Conservation (phyloP, 2,797 vertebrate genomes). For the Neostethus bicornis region DNA sequence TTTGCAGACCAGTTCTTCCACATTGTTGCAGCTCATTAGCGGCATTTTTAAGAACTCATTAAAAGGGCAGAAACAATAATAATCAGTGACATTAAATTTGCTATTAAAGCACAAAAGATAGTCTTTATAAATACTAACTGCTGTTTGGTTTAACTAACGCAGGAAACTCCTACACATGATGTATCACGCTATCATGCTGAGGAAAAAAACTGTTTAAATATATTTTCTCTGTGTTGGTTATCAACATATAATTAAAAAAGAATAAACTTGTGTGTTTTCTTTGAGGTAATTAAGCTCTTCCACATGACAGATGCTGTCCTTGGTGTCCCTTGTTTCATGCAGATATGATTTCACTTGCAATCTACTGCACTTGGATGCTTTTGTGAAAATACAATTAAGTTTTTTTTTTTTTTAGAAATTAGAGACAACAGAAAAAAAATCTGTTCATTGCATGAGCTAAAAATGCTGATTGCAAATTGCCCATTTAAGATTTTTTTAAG, state of each 20-base stretch:
- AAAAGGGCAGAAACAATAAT: conserved; percentile 48
- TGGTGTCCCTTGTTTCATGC: conserved; percentile 62
- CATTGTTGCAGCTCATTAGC: conserved; percentile 42
- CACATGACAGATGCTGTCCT: conserved; percentile 63
- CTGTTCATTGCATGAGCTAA: conserved; percentile 24
- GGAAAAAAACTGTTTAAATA: conserved; percentile 40
- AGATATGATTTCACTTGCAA: conserved; percentile 57
- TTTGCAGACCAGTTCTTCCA: conserved; percentile 30
- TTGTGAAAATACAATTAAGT: conserved; percentile 32
- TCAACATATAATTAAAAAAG: conserved; percentile 68
- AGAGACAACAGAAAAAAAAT: conserved; percentile 23
- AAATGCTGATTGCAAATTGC: conserved; percentile 49
- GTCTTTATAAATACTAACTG: neutral
- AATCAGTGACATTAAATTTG: conserved; percentile 65
- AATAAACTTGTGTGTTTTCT: conserved; percentile 74
- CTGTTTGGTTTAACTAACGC: conserved; percentile 6
- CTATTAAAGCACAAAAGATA: conserved; percentile 63
- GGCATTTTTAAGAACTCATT: conserved; percentile 39
- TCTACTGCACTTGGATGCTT: conserved; percentile 52
- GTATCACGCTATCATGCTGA: conserved; percentile 16
- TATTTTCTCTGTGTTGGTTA: conserved; percentile 48
- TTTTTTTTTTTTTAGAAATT: conserved; percentile 20
- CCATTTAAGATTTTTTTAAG: conserved; percentile 68
- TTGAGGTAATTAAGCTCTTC: conserved; percentile 74
- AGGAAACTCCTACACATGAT: conserved; percentile 30